A percentile compares a stretch with the other conserved stretches of the same genome.
Evolutionary conservation across 2,113 vertebrate species (phyloP).

Genomic region (Syrmaticus mikado): DNA sequence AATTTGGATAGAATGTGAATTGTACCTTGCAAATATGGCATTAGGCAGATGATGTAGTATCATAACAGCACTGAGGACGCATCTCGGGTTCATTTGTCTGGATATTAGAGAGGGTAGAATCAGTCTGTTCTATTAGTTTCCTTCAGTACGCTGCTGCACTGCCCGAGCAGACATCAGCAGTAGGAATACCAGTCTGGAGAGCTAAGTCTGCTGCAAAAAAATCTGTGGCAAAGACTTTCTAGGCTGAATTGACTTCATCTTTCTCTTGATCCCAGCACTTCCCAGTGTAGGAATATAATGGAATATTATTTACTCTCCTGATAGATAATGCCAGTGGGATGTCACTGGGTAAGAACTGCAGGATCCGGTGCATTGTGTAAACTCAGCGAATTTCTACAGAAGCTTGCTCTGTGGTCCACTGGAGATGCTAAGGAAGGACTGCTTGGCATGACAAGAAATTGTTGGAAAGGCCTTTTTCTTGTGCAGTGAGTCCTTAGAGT

Average conservation of each 20-base stretch:
- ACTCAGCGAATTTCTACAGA: background rate
- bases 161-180: background rate
- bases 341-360: background rate
- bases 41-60: background rate
- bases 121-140: background rate
- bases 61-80: background rate
- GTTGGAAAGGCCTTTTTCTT: background rate
- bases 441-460: background rate
- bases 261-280: background rate
- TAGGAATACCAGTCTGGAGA: background rate
- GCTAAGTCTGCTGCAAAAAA: background rate
- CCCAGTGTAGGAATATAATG: fast-evolving
- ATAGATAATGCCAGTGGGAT: background rate
- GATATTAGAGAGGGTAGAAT: background rate
- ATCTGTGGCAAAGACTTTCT: background rate
- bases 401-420: background rate
- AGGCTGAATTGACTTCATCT: background rate
- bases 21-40: background rate
- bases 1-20: background rate
- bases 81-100: background rate
- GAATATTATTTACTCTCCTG: background rate
- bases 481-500: background rate
- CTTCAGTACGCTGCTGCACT: background rate
- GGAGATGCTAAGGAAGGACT: background rate
- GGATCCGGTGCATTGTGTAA: background rate